Evolutionary conservation across 2,797 vertebrate species (phyloP), one percentile per base, ranked within the genome.

Genomic region (Synaphobranchus kaupii): DNA sequence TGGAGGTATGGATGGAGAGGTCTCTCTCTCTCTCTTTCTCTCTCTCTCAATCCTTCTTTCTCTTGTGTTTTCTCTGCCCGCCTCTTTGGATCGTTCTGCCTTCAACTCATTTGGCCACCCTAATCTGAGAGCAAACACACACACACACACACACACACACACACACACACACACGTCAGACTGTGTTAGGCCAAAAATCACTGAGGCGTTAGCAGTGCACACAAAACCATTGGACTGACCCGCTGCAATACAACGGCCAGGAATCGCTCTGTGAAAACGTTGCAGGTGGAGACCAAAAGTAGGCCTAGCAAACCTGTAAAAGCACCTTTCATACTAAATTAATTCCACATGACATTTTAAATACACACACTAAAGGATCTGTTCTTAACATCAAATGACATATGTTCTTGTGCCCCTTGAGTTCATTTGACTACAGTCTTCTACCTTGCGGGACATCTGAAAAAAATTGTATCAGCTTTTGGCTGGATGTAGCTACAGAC

Each of bases 71-170:
- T 86, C 78, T 90, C 82, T 90, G 87, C 89, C 90, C 90, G 90
- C 76, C 83, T 81, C 87, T 88, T 85, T 58, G 91, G 91, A 92
- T 92, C 91, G 90, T 92, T 93, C 92, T 93, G 88, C 94, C 91
- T 91, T 92, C 89, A 87, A 89, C 92, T 93, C 90, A 92, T 95
- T 92, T 91, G 90, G 91, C 92, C 90, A 89, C 81, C 92, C 92
- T 94, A 91, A 91, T 90, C 94, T 89, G 89, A 94, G 90, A 93
- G 90, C 92, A 95, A 94, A 95, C 93, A 95, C 91, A 94, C 91
- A 94, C 91, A 93, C 88, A 91, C 89, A 89, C 84, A n/a, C n/a
- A n/a, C n/a, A n/a, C n/a, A n/a, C n/a, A n/a, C n/a, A 90, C 4
- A 91, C 88, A 91, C 50, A 82, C 81, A 86, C 58, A 84, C 52